Evolutionary conservation across 2,797 vertebrate genomes (phyloP), one percentile per base, ranked within the genome.

Genomic region (Balearica regulorum): DNA sequence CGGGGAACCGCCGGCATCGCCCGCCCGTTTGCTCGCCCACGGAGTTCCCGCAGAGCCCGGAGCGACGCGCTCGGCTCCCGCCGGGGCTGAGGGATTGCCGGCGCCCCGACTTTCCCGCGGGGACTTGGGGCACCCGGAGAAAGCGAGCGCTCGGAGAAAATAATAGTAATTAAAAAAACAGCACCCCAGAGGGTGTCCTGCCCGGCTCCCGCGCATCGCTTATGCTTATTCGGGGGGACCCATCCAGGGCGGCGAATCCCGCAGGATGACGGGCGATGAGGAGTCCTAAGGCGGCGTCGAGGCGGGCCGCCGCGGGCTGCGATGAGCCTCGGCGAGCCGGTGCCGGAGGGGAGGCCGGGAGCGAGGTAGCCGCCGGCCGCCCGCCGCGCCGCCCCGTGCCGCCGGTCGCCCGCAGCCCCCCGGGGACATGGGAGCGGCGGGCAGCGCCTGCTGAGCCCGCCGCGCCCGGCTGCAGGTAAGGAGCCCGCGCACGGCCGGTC

Each of bases 201-300:
- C 73, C 46, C 44, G 33, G 58, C 86, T 48, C 62, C 64, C 44
- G 54, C 60, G 25, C 64, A 6, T 29, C 82, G 73, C 78, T 60
- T 93, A 86, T 96, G 91, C n/a, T 73, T 7, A 14, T 87, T 84
- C 57, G 44, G 41, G 46, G 39, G 21, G 6, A 71, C 43, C 9
- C 37, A 29, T 20, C 17, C 54, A 14, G 64, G 44, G 55, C 61
- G 88, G 78, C 65, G 51, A 78, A 64, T 55, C 85, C 64, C 61
- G 60, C 91, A 87, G 46, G 85, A 96, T 96, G 91, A 94, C 16
- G 51, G 73, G 72, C 61, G 41, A 94, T 96, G 93, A 37, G 53
- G 68, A 86, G 24, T 13, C 64, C 29, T 94, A 86, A 93, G 2
- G 48, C 77, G 41, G 72, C 25, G 66, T 79, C 71, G 66, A 43